Evolutionary conservation across 2,888 invertebrate genomes (phyloP), one percentile per base, ranked within the genome.

Genomic region (Philereme transversata): DNA sequence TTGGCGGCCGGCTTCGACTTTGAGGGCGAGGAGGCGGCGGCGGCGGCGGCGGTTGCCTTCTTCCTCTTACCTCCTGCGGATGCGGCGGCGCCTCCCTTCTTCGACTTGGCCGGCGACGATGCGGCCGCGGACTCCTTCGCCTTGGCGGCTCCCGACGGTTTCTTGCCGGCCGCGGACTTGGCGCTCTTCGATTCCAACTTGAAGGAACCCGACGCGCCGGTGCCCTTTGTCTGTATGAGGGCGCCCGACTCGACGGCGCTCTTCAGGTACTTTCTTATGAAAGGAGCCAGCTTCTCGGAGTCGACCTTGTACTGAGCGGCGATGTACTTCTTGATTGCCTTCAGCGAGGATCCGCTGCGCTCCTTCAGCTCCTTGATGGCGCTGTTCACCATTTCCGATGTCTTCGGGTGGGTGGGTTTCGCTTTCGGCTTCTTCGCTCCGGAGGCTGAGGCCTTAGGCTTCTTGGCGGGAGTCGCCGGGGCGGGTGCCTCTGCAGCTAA

Each of bases 301-400:
- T 95, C 94, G 5, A 94, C 86, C 62, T 93, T 93, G 88, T 95
- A 94, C 59, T 91, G 93, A 34, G 90, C 84, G 7, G 90, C 82
- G 51, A 95, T 92, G 78, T 94, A 95, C 74, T 95, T 95, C 77
- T 94, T 95, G 77, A 95, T 95, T 3, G 88, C 88, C 76, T 80
- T 90, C 65, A 83, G 74, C 0, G 94, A 94, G 0, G 94, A 95
- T 36, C 95, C 95, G 55, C 92, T 92, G 36, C 93, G 90, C 72
- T 94, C 93, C 71, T 93, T 93, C 51, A 94, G 75, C 56, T 83
- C 79, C 62, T 82, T 84, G 51, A 94, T 90, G 3, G 95, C 94
- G 40, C 82, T 84, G 68, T 87, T 92, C 0, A 95, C 94, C 94
- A 95, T 94, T 57, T 76, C 77, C 0, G 77, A 79, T 5, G 76